Percentiles rank a stretch among this genome's conserved stretches.
Conservation (phyloP, 2,797 vertebrate genomes). For the Okamejei kenojei region DNA sequence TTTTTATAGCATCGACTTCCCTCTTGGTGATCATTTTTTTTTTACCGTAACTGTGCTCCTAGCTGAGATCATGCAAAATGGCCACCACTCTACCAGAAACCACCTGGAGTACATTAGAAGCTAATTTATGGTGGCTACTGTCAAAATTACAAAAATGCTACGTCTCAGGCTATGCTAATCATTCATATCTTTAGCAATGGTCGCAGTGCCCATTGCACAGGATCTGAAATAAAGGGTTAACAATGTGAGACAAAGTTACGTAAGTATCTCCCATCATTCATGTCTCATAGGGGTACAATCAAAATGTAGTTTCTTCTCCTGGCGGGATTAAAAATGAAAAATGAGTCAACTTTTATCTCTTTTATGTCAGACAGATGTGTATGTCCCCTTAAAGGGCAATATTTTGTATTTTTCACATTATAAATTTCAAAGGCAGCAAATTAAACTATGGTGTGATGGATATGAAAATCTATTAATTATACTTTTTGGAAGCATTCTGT, state of each 20-base stretch:
- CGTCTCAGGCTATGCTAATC: background rate
- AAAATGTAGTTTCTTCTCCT: background rate
- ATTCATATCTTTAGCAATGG: background rate
- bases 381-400: background rate
- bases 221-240: background rate
- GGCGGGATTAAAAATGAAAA: background rate
- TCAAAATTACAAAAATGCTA: background rate
- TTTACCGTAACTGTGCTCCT: background rate
- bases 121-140: slow-evolving; percentile 20
- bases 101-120: slow-evolving; percentile 14
- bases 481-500: background rate
- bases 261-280: background rate
- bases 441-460: background rate
- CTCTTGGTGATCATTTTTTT: slow-evolving; percentile 10
- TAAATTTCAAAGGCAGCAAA: background rate
- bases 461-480: background rate
- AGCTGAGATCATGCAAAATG: background rate
- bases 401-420: background rate
- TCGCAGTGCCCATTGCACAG: background rate
- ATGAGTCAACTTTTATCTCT: background rate
- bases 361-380: background rate
- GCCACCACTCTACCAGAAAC: background rate
- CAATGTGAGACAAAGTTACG: background rate
- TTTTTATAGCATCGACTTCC: background rate
- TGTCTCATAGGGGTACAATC: background rate